Evolutionary conservation across 2,888 invertebrate genomes (phyloP).

Genomic region (Polymixis lichenea): DNA sequence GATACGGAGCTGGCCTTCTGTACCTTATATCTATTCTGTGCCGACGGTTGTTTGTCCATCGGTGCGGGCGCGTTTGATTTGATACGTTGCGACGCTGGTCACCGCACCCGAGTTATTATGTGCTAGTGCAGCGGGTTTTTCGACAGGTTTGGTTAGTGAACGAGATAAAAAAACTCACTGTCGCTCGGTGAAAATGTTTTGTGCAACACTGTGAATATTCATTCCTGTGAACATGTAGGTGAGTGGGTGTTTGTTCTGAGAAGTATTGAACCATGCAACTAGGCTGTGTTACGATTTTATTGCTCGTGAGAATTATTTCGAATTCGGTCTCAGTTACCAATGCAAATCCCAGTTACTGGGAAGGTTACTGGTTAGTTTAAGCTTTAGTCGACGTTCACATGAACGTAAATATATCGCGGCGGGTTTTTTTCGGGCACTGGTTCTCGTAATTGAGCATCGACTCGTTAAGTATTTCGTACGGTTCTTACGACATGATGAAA

Average conservation of each 20-base stretch:
- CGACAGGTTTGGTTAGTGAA: constrained; percentile 45
- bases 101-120: constrained; percentile 49
- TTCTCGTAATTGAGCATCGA: no score
- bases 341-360: neutral
- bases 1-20: constrained; percentile 7
- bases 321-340: neutral
- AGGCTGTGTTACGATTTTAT: neutral
- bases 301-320: neutral
- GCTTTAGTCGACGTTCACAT: no score
- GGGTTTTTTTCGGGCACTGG: no score
- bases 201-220: no score
- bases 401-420: no score
- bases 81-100: constrained; percentile 43
- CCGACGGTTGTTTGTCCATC: constrained; percentile 40
- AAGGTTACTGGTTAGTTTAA: no score
- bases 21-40: neutral
- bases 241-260: neutral
- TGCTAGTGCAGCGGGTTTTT: constrained; percentile 28
- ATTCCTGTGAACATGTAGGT: neutral
- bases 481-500: no score
- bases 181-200: constrained; percentile 13
- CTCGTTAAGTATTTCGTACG: no score
- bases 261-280: neutral
- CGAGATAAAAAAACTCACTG: constrained; percentile 41
- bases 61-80: constrained; percentile 46